Base-by-base conservation (phyloP, 2,888 invertebrate genomes). In the Leistus spinibarbis region DNA sequence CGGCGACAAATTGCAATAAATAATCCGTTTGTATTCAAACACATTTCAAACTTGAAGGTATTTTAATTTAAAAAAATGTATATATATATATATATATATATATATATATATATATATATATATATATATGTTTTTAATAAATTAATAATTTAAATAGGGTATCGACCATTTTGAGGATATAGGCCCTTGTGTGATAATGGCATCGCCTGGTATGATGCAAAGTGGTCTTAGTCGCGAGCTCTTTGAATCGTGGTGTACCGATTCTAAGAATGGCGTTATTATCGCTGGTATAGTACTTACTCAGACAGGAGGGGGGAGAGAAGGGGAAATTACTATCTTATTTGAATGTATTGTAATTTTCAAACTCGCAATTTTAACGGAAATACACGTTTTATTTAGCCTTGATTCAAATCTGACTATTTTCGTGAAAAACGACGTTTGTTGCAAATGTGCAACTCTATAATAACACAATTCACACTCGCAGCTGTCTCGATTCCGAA, bases 131-230 rank as follows among this genome's bases (percentile, higher is more conserved):
- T 20, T 56, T 57, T 9, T 13, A 17, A 68, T 40, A 53, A 20
- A 54, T 54, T 68, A 3, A 53, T 27, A 16, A 16, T 69, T 69
- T 69, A 60, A 69, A 2, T 85, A 95, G 93, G 96, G 98, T 60
- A 98, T 99, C 82, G 99, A 99, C 84, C 98, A 99, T 86, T 99
- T 99, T 87, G 99, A 99, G 81, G 99, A 99, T 86, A 95, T 98
- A 73, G 99, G 99, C 0, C 99, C 99, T 0, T 99, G 99, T 83
- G 99, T 99, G n/a, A 95, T 99, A 23, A 95, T 99, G 95, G 99
- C 99, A 0, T 96, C 97, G 0, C 99, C 99, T 0, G 99, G 99
- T 83, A 99, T 99, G 99, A 96, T 99, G 96, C 99, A 99, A 88
- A 98, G 96, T 81, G 99, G 99, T 0, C 87, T 99, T 20, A 98